A percentile compares a stretch with the other conserved stretches of the same genome.
Conservation (phyloP, 2,888 invertebrate genomes). For the Elegia similella region DNA sequence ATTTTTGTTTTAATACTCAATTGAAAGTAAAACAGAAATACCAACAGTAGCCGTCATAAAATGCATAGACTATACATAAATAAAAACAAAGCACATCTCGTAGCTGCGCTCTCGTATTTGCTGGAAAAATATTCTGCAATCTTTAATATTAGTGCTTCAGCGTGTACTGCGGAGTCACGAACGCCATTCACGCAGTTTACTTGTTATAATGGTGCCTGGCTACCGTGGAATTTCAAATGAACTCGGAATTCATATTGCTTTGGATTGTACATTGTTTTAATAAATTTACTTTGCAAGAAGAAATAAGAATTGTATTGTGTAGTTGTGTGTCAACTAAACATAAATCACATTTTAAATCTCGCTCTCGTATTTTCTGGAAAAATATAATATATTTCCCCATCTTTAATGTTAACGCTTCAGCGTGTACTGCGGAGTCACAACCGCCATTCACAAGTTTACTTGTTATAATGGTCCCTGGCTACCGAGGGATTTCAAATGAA, state of each 20-base stretch:
- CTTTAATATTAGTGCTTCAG: background rate
- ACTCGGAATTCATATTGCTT: background rate
- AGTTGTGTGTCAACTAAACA: background rate
- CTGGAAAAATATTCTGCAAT: background rate
- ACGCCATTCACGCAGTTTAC: conserved; percentile 27
- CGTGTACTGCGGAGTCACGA: conserved; percentile 6
- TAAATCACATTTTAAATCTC: background rate
- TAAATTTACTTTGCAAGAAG: no score
- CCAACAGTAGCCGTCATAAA: no score
- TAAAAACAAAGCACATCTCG: background rate
- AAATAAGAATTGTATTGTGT: no score
- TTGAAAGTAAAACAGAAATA: no score
- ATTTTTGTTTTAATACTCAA: no score
- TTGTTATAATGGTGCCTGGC: background rate
- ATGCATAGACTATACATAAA: no score
- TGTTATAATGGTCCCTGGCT: background rate
- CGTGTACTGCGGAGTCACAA: conserved; percentile 6
- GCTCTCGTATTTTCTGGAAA: background rate
- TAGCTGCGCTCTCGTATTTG: background rate
- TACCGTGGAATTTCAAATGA: background rate
- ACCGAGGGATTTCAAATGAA: background rate
- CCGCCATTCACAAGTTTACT: conserved; percentile 26
- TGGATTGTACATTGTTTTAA: no score
- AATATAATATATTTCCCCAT: background rate
- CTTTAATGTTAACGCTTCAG: background rate